phyloP scores from a whole-genome alignment of 2,888 invertebrate species.

The Drosophila neonasuta region DNA sequence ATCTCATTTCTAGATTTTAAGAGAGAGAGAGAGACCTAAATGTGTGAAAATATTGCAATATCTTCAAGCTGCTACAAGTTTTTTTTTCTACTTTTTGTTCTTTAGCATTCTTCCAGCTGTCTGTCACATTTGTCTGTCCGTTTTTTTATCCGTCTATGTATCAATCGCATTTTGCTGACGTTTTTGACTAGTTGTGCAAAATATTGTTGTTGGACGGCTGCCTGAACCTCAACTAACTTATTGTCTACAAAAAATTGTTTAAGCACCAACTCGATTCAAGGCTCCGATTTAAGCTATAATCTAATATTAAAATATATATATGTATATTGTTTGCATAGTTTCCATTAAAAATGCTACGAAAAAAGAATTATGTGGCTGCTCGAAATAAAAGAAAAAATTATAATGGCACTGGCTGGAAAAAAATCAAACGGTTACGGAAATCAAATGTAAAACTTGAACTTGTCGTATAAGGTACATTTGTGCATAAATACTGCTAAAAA shows the following conservation, averaged over 20 bases:
- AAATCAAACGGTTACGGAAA: slow-evolving; percentile 70
- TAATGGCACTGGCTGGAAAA: slow-evolving; percentile 75
- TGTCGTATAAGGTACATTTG: slow-evolving; percentile 68
- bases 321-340: slow-evolving; percentile 15
- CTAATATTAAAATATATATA: slow-evolving; percentile 19
- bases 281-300: slow-evolving; percentile 48
- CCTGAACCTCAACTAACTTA: slow-evolving; percentile 48
- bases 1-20: not conserved
- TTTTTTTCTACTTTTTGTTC: slow-evolving; percentile 34
- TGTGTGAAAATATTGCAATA: slow-evolving; percentile 1
- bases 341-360: slow-evolving; percentile 44
- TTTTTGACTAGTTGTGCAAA: slow-evolving; percentile 64
- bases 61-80: not conserved
- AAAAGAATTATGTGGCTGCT: slow-evolving; percentile 23
- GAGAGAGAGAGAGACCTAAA: not conserved
- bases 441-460: slow-evolving; percentile 48
- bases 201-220: slow-evolving; percentile 58
- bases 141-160: slow-evolving; percentile 27
- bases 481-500: slow-evolving; percentile 73
- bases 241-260: slow-evolving; percentile 52
- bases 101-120: slow-evolving; percentile 67
- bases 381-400: slow-evolving; percentile 20
- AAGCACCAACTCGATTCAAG: slow-evolving; percentile 78
- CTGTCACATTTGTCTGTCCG: slow-evolving; percentile 37
- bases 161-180: slow-evolving; percentile 50